These are phyloP conservation scores for Chironomus striatipennis DNA, from an alignment of 1,140 invertebrate genomes.

Conservation along the genomic window DNA sequence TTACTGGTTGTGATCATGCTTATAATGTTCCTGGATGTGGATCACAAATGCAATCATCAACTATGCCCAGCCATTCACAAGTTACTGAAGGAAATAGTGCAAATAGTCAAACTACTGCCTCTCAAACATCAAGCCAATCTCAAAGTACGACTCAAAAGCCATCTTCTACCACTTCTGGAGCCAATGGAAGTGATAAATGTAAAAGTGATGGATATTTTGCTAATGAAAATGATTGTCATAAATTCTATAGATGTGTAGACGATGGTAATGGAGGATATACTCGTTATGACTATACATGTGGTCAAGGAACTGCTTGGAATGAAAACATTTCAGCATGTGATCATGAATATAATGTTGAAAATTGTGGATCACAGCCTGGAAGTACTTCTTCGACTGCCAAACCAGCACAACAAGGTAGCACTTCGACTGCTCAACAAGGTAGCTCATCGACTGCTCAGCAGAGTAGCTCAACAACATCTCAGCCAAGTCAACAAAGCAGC, in stretches of 20 bases:
- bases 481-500: slow-evolving; percentile 30
- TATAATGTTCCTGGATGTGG: slow-evolving; percentile 37
- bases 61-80: slow-evolving; percentile 20
- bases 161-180: slow-evolving; percentile 24
- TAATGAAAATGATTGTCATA: slow-evolving; percentile 50
- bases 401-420: slow-evolving; percentile 27
- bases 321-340: slow-evolving; percentile 49
- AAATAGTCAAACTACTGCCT: too few species aligned
- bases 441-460: slow-evolving; percentile 24
- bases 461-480: slow-evolving; percentile 29
- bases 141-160: slow-evolving; percentile 24
- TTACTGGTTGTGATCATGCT: slow-evolving; percentile 51
- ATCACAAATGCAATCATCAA: slow-evolving; percentile 26
- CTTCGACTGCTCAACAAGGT: slow-evolving; percentile 19
- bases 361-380: slow-evolving; percentile 27
- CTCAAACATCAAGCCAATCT: slow-evolving; percentile 22
- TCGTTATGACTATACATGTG: slow-evolving; percentile 54
- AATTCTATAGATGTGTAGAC: slow-evolving; percentile 59
- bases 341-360: slow-evolving; percentile 46
- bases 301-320: slow-evolving; percentile 58
- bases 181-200: slow-evolving; percentile 32
- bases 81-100: not conserved
- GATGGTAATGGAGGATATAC: slow-evolving; percentile 47
- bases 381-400: slow-evolving; percentile 24
- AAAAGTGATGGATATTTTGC: slow-evolving; percentile 47